Percentiles rank a stretch among this genome's conserved stretches.
These are phyloP conservation scores for Pedicia rivosa DNA, from an alignment of 2,888 invertebrate genomes.

Conservation along the genomic window DNA sequence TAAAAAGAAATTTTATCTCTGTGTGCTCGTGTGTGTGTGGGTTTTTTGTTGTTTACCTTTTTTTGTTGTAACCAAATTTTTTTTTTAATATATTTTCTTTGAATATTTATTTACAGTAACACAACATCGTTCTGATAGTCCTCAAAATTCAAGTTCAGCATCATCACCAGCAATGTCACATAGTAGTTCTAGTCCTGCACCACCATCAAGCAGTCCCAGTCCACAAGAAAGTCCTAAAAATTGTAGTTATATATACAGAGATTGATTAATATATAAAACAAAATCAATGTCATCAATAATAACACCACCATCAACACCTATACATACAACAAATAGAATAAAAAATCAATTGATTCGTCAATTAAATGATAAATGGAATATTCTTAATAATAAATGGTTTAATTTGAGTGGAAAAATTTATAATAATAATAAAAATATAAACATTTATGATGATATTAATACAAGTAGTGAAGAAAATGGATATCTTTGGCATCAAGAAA, in stretches of 20 bases:
- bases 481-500: too few species aligned
- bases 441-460: not conserved
- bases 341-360: not conserved
- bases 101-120: slow-evolving; percentile 23
- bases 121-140: slow-evolving; percentile 33
- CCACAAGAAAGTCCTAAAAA: slow-evolving; percentile 34
- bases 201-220: slow-evolving; percentile 33
- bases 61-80: too few species aligned
- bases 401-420: too few species aligned
- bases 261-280: slow-evolving; percentile 33
- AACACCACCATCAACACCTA: too few species aligned
- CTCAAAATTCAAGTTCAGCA: slow-evolving; percentile 32
- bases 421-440: not conserved
- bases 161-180: slow-evolving; percentile 33
- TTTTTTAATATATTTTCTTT: slow-evolving; percentile 4
- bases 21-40: too few species aligned
- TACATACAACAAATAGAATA: slow-evolving; percentile 16
- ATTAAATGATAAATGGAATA: too few species aligned
- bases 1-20: slow-evolving; percentile 1
- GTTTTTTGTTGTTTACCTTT: slow-evolving; percentile 5
- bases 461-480: not conserved
- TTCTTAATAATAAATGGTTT: too few species aligned
- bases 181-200: slow-evolving; percentile 33
- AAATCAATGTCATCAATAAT: slow-evolving; percentile 30
- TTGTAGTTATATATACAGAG: slow-evolving; percentile 33